Evolutionary conservation across 2,113 vertebrate species (phyloP).

Genomic region (Anthoscopus minutus): DNA sequence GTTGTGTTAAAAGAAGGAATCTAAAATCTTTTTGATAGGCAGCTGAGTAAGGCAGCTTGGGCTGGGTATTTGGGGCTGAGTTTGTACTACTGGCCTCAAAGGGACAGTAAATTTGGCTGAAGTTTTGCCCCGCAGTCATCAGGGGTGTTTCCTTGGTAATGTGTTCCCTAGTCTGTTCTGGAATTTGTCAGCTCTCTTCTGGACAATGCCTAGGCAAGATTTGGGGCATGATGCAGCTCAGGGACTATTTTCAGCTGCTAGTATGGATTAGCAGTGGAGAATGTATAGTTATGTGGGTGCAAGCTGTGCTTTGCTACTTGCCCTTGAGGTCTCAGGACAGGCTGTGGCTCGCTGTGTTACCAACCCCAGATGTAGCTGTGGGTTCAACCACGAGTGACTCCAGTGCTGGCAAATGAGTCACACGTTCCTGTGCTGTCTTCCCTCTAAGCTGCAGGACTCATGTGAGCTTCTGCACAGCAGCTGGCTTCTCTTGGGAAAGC

Average conservation of each 20-base stretch:
- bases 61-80: not conserved
- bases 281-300: not conserved
- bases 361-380: fast-evolving
- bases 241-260: not conserved
- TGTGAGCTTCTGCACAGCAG: not conserved
- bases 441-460: fast-evolving
- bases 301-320: not conserved
- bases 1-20: not conserved
- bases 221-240: not conserved
- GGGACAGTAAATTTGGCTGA: not conserved
- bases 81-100: not conserved
- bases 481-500: not conserved
- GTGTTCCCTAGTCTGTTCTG: not conserved
- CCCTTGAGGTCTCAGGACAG: not conserved
- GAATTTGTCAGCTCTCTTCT: not conserved
- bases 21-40: not conserved
- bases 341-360: not conserved
- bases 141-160: fast-evolving
- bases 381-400: not conserved
- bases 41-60: not conserved
- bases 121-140: not conserved
- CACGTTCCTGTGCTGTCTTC: fast-evolving
- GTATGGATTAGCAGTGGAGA: not conserved
- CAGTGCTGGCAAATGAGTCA: not conserved
- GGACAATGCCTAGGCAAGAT: not conserved